Base-by-base conservation (phyloP, 2,113 vertebrate genomes). In the Ptilonorhynchus violaceus region DNA sequence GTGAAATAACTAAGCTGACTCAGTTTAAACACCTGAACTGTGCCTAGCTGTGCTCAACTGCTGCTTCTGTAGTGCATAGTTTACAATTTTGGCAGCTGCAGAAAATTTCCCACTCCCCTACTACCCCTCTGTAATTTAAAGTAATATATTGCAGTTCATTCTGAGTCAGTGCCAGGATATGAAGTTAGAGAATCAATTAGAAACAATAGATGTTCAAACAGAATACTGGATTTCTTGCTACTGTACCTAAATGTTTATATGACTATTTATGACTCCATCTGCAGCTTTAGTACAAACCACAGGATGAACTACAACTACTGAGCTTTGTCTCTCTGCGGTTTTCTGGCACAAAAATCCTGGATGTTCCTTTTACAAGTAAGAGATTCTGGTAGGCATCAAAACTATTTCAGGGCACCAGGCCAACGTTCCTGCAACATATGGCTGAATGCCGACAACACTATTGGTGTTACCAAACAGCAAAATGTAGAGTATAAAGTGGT, bases 11-110 rank as follows among this genome's bases (percentile, higher is more conserved):
- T 49, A 41, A n/a, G 30, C 2, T 69, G 70, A 30, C 30, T 62
- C 15, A 18, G 23, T 58, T 86, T 83, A 58, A 86, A 62, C 15
- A 28, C 27, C 53, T 62, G 15, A 46, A 56, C 44, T 33, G 33
- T 22, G 11, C 24, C 46, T 55, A 27, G 58, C 39, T 63, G 2
- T 10, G 23, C 35, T 85, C 3, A 6, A 28, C 15, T 87, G 23
- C 23, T 39, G 4, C 22, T 79, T 59, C 41, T 46, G 28, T 35
- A 35, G 28, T 3, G 24, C 15, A 2, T 0, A 56, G 41, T 0
- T 47, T 14, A 60, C 46, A 78, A 19, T 37, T 73, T 15, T 4
- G 16, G 37, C 47, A 90, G 55, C 41, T 56, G 46, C 14, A 82
- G 56, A 85, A 85, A 78, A 74, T 22, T 33, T 52, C 27, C 13